These are phyloP conservation scores for Caenorhabditis elegans DNA, from an alignment of 1,140 invertebrate genomes.

Conservation along the genomic window DNA sequence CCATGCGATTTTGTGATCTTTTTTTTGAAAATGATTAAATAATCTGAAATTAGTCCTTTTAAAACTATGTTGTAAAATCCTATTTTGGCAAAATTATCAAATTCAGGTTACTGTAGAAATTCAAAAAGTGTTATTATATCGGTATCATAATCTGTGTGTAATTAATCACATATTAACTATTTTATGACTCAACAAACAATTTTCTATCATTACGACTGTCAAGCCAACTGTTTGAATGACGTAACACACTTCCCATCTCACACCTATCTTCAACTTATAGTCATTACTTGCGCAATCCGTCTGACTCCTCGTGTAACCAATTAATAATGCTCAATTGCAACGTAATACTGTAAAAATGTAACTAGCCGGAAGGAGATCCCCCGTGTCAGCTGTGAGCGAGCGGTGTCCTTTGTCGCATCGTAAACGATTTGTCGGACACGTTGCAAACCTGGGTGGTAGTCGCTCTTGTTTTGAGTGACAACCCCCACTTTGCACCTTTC, in stretches of 20 bases:
- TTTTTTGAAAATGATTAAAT: too few relatives aligned
- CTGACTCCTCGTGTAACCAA: slow-evolving; percentile 9
- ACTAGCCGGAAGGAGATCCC: not conserved
- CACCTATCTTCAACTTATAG: not conserved
- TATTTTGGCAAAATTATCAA: too few relatives aligned
- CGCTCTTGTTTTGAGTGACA: slow-evolving; percentile 26
- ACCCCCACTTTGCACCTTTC: slow-evolving; percentile 28
- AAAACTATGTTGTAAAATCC: too few relatives aligned
- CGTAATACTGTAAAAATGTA: not conserved
- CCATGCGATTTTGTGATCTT: too few relatives aligned
- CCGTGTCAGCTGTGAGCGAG: not conserved
- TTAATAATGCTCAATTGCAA: not conserved
- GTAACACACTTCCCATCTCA: not conserved
- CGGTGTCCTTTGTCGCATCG: slow-evolving; percentile 14
- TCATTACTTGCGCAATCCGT: slow-evolving; percentile 22
- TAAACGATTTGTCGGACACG: slow-evolving; percentile 31
- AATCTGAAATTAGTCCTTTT: too few relatives aligned
- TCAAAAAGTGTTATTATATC: too few relatives aligned
- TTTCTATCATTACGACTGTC: not conserved
- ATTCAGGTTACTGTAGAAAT: too few relatives aligned
- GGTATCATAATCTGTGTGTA: too few relatives aligned
- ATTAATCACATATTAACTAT: not conserved
- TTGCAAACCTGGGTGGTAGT: not conserved
- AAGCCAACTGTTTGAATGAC: slow-evolving; percentile 16
- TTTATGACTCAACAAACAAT: slow-evolving; percentile 14